Conservation (phyloP, 1,140 invertebrate species). For the Parasteatoda tepidariorum region DNA sequence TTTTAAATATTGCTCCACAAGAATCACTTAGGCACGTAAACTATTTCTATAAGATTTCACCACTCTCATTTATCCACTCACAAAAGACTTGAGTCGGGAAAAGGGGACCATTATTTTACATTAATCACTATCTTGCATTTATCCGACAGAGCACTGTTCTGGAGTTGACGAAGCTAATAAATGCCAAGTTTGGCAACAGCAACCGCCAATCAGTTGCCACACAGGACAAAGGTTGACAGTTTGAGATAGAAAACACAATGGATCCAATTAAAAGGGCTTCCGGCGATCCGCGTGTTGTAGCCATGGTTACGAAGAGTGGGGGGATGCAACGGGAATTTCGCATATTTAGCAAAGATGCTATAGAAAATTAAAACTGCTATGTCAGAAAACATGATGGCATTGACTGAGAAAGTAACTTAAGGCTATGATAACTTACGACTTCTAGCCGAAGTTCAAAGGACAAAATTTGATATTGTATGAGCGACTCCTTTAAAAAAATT, state of each 20-base stretch:
- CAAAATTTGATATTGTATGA: too few relatives aligned
- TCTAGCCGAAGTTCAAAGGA: too few relatives aligned
- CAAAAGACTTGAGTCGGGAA: not conserved
- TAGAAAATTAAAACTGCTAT: too few relatives aligned
- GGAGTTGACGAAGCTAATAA: conserved; percentile 46
- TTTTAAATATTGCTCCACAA: too few relatives aligned
- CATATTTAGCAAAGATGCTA: too few relatives aligned
- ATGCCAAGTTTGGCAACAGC: conserved; percentile 31
- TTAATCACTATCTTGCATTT: not conserved
- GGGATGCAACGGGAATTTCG: not conserved
- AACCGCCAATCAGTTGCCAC: conserved; percentile 40
- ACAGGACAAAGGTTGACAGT: conserved; percentile 41
- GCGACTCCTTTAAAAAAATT: too few relatives aligned
- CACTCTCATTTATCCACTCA: not conserved
- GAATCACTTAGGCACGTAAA: too few relatives aligned
- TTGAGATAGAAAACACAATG: conserved; percentile 31
- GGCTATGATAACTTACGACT: too few relatives aligned
- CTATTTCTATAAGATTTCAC: not conserved
- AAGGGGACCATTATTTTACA: not conserved
- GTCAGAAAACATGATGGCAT: too few relatives aligned
- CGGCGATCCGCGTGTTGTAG: conserved; percentile 39
- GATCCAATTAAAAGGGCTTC: conserved; percentile 44
- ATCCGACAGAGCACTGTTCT: not conserved
- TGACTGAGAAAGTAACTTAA: too few relatives aligned
- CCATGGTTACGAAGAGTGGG: conserved; percentile 17